Base-by-base conservation (phyloP, 1,140 invertebrate genomes). In the Periplaneta americana region DNA sequence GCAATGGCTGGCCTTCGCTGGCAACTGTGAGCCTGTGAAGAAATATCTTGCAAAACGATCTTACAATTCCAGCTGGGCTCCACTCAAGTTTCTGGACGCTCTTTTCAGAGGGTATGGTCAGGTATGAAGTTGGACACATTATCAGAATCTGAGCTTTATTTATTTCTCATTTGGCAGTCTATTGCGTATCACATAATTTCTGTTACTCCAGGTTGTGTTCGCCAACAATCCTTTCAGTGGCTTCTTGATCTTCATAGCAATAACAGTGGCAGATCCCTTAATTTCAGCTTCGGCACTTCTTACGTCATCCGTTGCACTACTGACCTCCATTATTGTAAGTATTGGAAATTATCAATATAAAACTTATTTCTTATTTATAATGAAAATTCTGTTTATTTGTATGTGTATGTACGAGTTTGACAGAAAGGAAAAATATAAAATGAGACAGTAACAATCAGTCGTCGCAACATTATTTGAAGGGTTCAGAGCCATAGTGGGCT, bases 141-240 rank as follows among this genome's bases (percentile, higher is more conserved):
- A 17, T 39, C 37, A 15, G 37, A 11, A 15, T 2, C 18, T 39
- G 18, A 39, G 37, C 18, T 11, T 1, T 1, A 1, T 39, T 11
- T 39, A 39, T 66, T 66, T 28, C 22, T 66, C 48, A 66, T n/a
- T 28, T 28, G 22, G 1, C 22, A 28, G 22, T 66, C 10, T 6
- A 28, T 4, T 22, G 10, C 48, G 22, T n/a, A 8, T 13, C 3
- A 2, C 22, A n/a, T 8, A 66, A 10, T 57, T 36, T 35, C 32
- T 75, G 78, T 82, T 78, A 82, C 85, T 85, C 17, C 83, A 90
- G 89, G 86, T 87, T 1, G 83, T 85, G 13, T 87, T 89, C 57
- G 86, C 87, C 17, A 90, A 90, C 83, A 90, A 90, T 85, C 88
- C 89, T 33, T 84, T 90, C 39, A 88, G 86, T 80, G 89, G 89